Percentiles rank a stretch among this genome's conserved stretches.
Conservation (phyloP, 2,797 vertebrate species). For the Neomorphus geoffroyi region DNA sequence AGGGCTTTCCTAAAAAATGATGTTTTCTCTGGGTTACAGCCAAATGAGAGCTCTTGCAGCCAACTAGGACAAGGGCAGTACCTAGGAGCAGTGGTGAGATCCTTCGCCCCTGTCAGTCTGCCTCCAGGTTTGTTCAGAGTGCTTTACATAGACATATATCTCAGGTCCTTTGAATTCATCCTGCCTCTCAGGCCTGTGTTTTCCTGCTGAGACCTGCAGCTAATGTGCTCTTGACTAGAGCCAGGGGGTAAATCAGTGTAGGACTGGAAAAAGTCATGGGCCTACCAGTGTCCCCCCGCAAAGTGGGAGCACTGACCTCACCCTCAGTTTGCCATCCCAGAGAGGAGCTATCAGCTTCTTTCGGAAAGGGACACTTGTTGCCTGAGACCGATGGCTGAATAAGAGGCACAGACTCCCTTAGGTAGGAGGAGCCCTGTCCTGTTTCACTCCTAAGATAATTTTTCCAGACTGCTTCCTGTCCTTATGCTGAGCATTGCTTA, state of each 20-base stretch:
- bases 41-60: not conserved
- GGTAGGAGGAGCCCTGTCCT: not conserved
- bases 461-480: not conserved
- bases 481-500: not conserved
- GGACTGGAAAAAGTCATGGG: not conserved
- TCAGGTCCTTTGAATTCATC: not conserved
- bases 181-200: not conserved
- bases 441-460: not conserved
- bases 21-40: not conserved
- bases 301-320: not conserved
- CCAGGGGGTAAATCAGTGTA: not conserved
- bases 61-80: not conserved
- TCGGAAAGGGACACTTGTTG: not conserved
- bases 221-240: not conserved
- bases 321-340: not conserved
- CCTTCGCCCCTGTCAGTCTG: not conserved
- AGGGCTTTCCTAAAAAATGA: not conserved
- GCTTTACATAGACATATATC: not conserved
- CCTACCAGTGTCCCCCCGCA: not conserved
- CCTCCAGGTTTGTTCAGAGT: not conserved
- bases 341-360: not conserved
- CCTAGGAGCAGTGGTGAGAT: not conserved
- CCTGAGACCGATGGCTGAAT: not conserved
- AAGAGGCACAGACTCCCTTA: not conserved
- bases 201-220: not conserved